phyloP scores from a whole-genome alignment of 2,888 invertebrate species.

The Cantharis rustica region DNA sequence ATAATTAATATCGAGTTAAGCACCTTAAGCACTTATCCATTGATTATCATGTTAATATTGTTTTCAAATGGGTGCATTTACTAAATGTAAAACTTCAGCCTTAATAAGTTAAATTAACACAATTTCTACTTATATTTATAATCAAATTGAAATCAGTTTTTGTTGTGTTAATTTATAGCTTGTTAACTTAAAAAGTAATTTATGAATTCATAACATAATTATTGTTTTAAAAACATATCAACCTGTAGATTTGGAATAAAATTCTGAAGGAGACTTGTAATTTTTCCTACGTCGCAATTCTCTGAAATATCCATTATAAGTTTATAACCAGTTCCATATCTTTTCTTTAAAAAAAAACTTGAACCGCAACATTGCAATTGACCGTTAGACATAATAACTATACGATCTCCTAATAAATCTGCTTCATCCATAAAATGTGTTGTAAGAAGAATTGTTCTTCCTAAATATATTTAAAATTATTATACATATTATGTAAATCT shows the following conservation, averaged over 20 bases:
- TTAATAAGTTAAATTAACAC: no score
- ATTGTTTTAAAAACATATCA: neutral
- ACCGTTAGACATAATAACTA: constrained; percentile 86
- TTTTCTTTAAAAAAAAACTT: constrained; percentile 80
- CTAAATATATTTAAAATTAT: constrained; percentile 45
- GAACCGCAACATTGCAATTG: constrained; percentile 80
- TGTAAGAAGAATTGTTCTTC: constrained; percentile 78
- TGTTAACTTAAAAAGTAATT: no score
- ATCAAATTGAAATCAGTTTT: no score
- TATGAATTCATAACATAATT: no score
- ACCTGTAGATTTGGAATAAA: constrained; percentile 67
- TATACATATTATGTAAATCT: no score
- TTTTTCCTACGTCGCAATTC: constrained; percentile 57
- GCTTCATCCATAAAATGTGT: constrained; percentile 94
- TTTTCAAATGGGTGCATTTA: no score
- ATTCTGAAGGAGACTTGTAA: constrained; percentile 65
- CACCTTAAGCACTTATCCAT: no score
- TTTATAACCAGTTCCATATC: constrained; percentile 85
- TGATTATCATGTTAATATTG: no score
- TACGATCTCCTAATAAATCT: constrained; percentile 83
- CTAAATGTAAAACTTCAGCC: no score
- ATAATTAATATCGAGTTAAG: no score
- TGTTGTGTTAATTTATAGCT: no score
- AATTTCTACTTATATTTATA: no score
- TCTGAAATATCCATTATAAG: constrained; percentile 70